Evolutionary conservation across 2,113 vertebrate genomes (phyloP).

Genomic region (Sinosuthora webbiana): DNA sequence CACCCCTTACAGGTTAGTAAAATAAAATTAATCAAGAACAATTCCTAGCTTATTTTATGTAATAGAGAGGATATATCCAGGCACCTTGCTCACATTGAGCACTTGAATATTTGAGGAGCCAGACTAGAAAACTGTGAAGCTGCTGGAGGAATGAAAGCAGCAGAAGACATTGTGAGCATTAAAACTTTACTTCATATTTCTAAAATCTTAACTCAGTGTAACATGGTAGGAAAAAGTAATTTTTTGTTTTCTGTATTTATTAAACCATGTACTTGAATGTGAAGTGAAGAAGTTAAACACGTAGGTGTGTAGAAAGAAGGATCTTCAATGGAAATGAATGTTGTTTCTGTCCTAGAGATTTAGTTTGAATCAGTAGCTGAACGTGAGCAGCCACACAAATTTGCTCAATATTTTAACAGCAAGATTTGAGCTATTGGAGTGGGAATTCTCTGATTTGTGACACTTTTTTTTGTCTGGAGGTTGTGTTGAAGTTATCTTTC

Average conservation of each 20-base stretch:
- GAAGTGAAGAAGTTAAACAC: not conserved
- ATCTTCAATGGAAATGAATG: not conserved
- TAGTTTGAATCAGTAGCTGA: not conserved
- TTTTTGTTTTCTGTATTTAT: not conserved
- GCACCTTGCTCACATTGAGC: not conserved
- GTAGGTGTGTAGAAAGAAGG: not conserved
- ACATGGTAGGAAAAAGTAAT: not conserved
- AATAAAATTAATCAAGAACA: not conserved
- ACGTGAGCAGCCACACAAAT: not conserved
- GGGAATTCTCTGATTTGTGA: not conserved
- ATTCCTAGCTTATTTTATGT: not conserved
- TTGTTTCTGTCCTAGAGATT: not conserved
- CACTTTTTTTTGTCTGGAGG: not conserved
- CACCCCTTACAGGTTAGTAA: conserved; percentile 90
- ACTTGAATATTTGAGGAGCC: not conserved
- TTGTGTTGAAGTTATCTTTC: not conserved
- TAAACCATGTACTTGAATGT: not conserved
- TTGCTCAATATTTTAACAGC: not conserved
- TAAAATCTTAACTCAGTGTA: not conserved
- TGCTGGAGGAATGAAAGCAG: not conserved
- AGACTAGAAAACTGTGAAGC: not conserved
- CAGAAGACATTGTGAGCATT: not conserved
- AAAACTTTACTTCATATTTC: not conserved
- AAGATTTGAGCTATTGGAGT: not conserved
- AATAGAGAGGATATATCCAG: not conserved